Percentiles rank a stretch among this genome's conserved stretches.
Conservation (phyloP, 2,888 invertebrate genomes). For the Harpalus rufipes region DNA sequence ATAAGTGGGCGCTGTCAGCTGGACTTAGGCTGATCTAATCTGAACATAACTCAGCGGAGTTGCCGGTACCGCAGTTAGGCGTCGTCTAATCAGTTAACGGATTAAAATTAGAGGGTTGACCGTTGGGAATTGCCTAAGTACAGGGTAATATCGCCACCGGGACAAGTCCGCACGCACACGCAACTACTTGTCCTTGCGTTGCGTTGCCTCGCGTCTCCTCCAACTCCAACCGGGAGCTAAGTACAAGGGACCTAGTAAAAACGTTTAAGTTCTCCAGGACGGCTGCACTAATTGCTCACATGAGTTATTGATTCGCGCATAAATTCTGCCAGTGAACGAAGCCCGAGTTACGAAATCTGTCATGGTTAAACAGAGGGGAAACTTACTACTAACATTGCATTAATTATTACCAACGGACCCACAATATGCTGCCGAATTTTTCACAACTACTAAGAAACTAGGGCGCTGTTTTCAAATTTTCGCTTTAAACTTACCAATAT, state of each 20-base stretch:
- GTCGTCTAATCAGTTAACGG: constrained; percentile 65
- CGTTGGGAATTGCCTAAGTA: constrained; percentile 64
- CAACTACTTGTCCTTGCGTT: constrained; percentile 21
- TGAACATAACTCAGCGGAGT: constrained; percentile 61
- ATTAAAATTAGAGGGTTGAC: constrained; percentile 66
- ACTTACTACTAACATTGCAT: constrained; percentile 54
- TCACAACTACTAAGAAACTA: constrained; percentile 39
- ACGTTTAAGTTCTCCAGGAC: constrained; percentile 48
- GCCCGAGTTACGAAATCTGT: constrained; percentile 38
- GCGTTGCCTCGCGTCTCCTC: constrained; percentile 3
- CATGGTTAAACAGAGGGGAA: constrained; percentile 40
- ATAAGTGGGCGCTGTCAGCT: constrained; percentile 66
- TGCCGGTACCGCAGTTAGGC: constrained; percentile 57
- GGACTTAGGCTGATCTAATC: constrained; percentile 63
- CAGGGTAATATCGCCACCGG: constrained; percentile 53
- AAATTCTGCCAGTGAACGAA: constrained; percentile 29
- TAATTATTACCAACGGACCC: constrained; percentile 52
- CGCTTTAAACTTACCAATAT: constrained; percentile 6
- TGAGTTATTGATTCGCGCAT: constrained; percentile 60
- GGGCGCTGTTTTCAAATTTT: constrained; percentile 16
- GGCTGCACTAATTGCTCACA: constrained; percentile 58
- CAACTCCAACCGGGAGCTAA: constrained; percentile 8
- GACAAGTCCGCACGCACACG: constrained; percentile 43
- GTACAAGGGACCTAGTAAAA: constrained; percentile 58
- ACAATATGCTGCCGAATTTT: constrained; percentile 41